Percentiles rank a stretch among this genome's conserved stretches.
Evolutionary conservation across 2,888 invertebrate species (phyloP).

Genomic region (Callimorpha dominula): DNA sequence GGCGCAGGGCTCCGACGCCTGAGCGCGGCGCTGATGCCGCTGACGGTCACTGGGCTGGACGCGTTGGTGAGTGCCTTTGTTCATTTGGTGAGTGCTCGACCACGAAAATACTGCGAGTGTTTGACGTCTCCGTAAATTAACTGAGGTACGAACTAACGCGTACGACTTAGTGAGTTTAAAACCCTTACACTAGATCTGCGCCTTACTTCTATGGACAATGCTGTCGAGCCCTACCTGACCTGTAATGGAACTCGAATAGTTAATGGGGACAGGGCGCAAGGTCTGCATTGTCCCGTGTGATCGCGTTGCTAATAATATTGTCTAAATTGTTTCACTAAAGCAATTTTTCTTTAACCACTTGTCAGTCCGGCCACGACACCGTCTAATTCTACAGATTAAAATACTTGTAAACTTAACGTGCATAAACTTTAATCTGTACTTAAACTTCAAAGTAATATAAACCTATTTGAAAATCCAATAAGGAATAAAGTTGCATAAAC

Average conservation of each 20-base stretch:
- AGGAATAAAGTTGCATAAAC: too few species aligned
- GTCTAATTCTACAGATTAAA: not conserved
- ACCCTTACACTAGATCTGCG: slow-evolving; percentile 1
- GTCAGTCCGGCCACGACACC: not conserved
- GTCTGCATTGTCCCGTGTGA: slow-evolving; percentile 6
- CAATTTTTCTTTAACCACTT: not conserved
- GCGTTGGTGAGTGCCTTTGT: not conserved
- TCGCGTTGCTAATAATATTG: slow-evolving; percentile 6
- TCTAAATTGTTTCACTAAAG: slow-evolving; percentile 25
- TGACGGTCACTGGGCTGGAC: not conserved
- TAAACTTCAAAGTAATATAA: not conserved
- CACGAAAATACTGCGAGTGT: not conserved
- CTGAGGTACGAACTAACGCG: not conserved
- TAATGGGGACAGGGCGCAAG: not conserved
- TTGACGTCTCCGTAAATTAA: slow-evolving; percentile 1
- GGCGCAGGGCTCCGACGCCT: slow-evolving; percentile 73
- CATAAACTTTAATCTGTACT: too few species aligned
- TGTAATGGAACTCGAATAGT: not conserved
- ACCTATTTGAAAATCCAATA: not conserved
- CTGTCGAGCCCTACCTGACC: not conserved
- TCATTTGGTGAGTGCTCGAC: not conserved
- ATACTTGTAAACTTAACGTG: not conserved
- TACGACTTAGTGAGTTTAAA: not conserved
- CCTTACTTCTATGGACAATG: not conserved
- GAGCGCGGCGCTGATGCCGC: slow-evolving; percentile 29